Base-by-base conservation (phyloP, 1,140 invertebrate species). In the Drosophila santomea region DNA sequence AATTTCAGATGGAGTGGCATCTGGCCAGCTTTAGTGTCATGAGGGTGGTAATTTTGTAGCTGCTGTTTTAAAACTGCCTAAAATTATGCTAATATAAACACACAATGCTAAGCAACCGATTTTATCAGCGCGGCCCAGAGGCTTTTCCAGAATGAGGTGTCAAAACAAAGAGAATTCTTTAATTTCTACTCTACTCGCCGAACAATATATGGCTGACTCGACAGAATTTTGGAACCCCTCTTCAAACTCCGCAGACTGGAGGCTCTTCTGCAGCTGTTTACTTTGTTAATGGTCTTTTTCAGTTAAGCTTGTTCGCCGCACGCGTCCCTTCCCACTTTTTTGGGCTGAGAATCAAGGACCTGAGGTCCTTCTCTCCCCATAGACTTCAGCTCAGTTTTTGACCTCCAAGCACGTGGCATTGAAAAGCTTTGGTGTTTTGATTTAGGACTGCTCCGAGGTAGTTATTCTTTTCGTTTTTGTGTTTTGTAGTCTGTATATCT, bases 241-340 rank as follows among this genome's bases (percentile, higher is more conserved):
- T 68, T 74, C 68, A n/a, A 62, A 25, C 47, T 71, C 59, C 69
- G 54, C 68, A 68, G 74, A 73, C 75, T 69, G 73, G 61, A 55
- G 51, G 47, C 63, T 60, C 79, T 77, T 71, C 68, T 68, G 80
- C 84, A 88, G 84, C 84, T 89, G 84, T 88, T 88, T 88, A 89
- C 84, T 88, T 84, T 89, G 84, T 88, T 88, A 88, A 88, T 88
- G 84, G 84, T 89, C 84, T 88, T 88, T 88, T 88, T 74, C 84
- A 89, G 84, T 80, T 88, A 69, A 89, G 84, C 77, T 66, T 78
- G 72, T 61, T 76, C 72, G 84, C 52, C 62, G 80, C 80, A 78
- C 59, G 74, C 80, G 63, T 63, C 50, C 38, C 20, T 17, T 48
- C 44, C 44, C 55, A 10, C 38, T 15, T 38, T 38, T 38, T 32